Base-by-base conservation (phyloP, 1,140 invertebrate species). In the Halotydeus destructor region DNA sequence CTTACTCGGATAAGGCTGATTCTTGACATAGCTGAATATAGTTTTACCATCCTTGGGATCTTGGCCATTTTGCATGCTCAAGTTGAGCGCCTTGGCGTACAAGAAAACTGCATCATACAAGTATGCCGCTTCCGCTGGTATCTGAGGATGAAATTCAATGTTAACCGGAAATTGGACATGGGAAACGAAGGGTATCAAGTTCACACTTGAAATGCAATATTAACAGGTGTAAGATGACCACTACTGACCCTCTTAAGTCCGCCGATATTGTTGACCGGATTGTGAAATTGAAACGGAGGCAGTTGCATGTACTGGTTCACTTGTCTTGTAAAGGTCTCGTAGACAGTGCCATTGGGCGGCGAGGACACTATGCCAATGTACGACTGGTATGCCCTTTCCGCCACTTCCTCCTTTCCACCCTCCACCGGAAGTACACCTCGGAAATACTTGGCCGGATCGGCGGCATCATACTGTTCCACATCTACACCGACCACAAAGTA, bases 401-500 rank as follows among this genome's bases (percentile, higher is more conserved):
- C 56, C 0, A 65, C 63, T 16, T 67, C 64, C 31, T 69, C 62
- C 3, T 62, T 63, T 30, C 71, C 60, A 44, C 75, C 72, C 28
- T 70, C 60, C 26, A 81, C 61, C 1, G 82, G 63, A 27, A 25
- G 23, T 21, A 38, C 41, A 54, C 52, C 78, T 6, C 69, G 63
- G 1, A 85, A 66, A 62, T 79, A 85, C 41, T 72, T 74, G 24
- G 69, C 64, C 0, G 82, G 79, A 38, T 72, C 66, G 3, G 71
- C 64, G 3, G 68, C 59, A 49, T 83, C 76, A 58, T 84, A 86
- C 49, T 81, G 76, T 53, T 84, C 78, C 2, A 82, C 72, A 52
- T 89, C 81, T 3, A 94, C 75, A 11, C 83, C 85, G 18, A 91
- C 72, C 3, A 86, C 78, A 50, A 78, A 78, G 57, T 91, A 89